Conservation (phyloP, 53 echinoderm and acorn worm genomes). For the Luidia sarsii region DNA sequence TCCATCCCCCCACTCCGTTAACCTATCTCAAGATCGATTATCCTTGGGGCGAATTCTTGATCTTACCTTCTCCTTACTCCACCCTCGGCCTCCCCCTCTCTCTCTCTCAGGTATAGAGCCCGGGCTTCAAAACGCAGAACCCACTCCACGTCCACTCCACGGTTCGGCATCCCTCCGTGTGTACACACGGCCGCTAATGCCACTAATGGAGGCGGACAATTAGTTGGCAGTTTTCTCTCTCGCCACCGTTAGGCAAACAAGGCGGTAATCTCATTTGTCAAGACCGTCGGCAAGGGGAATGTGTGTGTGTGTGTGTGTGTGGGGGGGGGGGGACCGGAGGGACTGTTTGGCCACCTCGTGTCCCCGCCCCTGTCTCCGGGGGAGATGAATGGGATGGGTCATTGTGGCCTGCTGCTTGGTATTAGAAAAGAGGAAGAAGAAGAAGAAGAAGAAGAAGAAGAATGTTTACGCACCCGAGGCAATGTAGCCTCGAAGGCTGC, state of each 20-base stretch:
- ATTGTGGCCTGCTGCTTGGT: too few species aligned
- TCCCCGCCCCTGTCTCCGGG: slow-evolving; percentile 17
- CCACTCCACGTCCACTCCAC: neutral
- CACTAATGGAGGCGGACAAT: slow-evolving; percentile 34
- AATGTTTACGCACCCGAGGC: too few species aligned
- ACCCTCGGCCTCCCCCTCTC: neutral
- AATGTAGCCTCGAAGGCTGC: too few species aligned
- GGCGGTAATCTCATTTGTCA: slow-evolving; percentile 40
- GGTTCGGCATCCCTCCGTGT: neutral
- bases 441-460: too few species aligned
- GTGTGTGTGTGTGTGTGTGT: too few species aligned
- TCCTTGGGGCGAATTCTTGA: too few species aligned
- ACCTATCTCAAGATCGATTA: too few species aligned
- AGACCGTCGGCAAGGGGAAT: too few species aligned
- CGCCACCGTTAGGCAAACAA: slow-evolving; percentile 14
- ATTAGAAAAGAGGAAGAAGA: too few species aligned
- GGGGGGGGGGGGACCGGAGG: neutral
- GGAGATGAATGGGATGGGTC: neutral
- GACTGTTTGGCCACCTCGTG: neutral
- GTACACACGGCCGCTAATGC: neutral
- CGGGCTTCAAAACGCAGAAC: too few species aligned
- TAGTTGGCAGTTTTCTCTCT: neutral
- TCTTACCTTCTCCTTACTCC: neutral
- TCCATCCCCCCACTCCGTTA: too few species aligned
- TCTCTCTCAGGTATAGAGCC: too few species aligned